Evolutionary conservation across 2,888 invertebrate genomes (phyloP).

Genomic region (Brachynemurus nebulosus): DNA sequence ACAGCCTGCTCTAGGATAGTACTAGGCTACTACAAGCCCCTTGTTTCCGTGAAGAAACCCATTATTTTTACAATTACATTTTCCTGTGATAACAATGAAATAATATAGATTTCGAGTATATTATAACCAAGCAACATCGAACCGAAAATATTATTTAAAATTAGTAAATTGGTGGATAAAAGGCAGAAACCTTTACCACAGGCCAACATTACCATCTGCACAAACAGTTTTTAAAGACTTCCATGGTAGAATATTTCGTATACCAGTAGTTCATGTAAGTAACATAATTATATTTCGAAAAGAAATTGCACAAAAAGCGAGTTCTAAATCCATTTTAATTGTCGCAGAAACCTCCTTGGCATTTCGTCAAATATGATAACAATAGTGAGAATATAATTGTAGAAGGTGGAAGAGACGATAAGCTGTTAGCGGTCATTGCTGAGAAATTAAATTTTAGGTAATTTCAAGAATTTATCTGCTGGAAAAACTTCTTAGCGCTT

Average conservation of each 20-base stretch:
- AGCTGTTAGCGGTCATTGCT: conserved; percentile 46
- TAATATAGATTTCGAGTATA: conserved; percentile 48
- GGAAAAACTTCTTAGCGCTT: neutral
- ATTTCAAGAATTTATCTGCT: conserved; percentile 14
- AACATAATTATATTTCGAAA: no score
- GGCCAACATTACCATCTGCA: conserved; percentile 48
- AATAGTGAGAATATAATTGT: conserved; percentile 36
- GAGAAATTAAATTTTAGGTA: conserved; percentile 55
- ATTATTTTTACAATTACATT: no score
- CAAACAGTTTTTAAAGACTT: conserved; percentile 51
- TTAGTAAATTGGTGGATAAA: conserved; percentile 63
- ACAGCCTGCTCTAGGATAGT: no score
- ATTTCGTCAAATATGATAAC: conserved; percentile 52
- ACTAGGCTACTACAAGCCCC: no score
- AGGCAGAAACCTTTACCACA: conserved; percentile 43
- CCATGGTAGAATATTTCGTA: conserved; percentile 44
- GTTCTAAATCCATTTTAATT: conserved; percentile 2
- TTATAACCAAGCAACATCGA: conserved; percentile 54
- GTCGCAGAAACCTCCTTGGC: conserved; percentile 54
- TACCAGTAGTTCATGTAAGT: conserved; percentile 60
- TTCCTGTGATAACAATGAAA: no score
- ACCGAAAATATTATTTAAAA: conserved; percentile 40
- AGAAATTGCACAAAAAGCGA: neutral
- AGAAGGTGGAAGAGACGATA: conserved; percentile 58
- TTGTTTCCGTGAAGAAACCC: no score